phyloP scores from a whole-genome alignment of 2,113 vertebrate species.

The Mesocricetus auratus region DNA sequence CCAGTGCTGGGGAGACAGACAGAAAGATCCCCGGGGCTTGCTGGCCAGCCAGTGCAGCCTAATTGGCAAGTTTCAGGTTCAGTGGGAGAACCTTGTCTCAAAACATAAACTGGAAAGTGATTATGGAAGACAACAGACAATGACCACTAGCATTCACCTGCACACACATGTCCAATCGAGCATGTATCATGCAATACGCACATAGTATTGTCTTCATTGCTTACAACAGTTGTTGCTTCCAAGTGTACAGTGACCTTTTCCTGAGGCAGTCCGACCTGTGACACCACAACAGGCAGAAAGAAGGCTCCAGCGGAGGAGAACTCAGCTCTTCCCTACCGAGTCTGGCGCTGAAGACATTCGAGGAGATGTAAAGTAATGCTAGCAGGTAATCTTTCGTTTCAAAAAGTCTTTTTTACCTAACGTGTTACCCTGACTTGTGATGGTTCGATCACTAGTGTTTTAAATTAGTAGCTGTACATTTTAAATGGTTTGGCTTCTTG shows the following conservation, averaged over 20 bases:
- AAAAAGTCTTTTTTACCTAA: background rate
- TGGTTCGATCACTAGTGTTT: background rate
- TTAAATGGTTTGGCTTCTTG: background rate
- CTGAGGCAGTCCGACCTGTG: background rate
- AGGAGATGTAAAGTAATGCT: background rate
- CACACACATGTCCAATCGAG: background rate
- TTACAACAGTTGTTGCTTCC: conserved; percentile 1
- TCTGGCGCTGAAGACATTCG: background rate
- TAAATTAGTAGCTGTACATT: background rate
- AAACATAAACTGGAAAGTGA: background rate
- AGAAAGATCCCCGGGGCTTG: too few relatives aligned
- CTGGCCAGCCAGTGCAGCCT: background rate
- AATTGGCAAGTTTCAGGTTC: background rate
- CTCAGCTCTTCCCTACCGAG: background rate
- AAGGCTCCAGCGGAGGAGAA: background rate
- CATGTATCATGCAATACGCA: background rate
- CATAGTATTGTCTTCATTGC: background rate
- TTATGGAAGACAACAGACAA: background rate
- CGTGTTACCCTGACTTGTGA: conserved; percentile 14
- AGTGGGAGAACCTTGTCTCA: background rate
- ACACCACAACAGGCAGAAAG: background rate
- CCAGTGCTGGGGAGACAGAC: background rate
- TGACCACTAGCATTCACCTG: background rate
- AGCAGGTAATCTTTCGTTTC: conserved; percentile 5
- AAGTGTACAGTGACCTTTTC: background rate